Percentiles rank a stretch among this genome's conserved stretches.
Evolutionary conservation across 2,113 vertebrate genomes (phyloP).

Genomic region (Zosterops hypoxanthus): DNA sequence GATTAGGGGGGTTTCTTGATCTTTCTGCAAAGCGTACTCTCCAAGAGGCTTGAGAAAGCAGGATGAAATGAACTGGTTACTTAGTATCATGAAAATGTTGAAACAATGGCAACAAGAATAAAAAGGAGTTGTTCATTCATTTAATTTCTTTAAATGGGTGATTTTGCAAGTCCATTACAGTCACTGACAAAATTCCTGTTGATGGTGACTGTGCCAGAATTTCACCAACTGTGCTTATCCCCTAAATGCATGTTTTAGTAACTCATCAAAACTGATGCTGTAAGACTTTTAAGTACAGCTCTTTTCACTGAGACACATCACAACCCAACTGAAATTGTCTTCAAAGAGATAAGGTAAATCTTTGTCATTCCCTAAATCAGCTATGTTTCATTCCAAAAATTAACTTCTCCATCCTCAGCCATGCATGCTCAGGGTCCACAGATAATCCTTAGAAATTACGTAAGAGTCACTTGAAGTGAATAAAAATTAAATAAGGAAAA

Average conservation of each 20-base stretch:
- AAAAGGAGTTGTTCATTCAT: not conserved
- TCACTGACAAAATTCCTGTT: not conserved
- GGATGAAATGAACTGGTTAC: not conserved
- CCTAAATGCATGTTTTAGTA: not conserved
- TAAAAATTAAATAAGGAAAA: not conserved
- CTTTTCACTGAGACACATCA: not conserved
- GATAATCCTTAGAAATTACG: not conserved
- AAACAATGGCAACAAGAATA: not conserved
- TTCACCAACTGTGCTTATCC: not conserved
- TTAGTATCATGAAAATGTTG: not conserved
- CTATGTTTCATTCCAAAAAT: not conserved
- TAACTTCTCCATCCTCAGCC: not conserved
- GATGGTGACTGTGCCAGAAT: not conserved
- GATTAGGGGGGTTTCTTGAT: not conserved
- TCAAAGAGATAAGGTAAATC: not conserved
- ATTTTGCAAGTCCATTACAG: not conserved
- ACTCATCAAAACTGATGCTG: not conserved
- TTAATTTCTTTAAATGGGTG: not conserved
- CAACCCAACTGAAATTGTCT: not conserved
- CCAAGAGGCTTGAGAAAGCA: not conserved
- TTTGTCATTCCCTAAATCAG: not conserved
- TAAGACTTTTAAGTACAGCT: not conserved
- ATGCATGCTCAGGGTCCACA: rapidly evolving
- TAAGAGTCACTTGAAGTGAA: not conserved
- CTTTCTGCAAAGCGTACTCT: rapidly evolving